Conservation (phyloP, 2,888 invertebrate genomes). For the Conus canariensis region DNA sequence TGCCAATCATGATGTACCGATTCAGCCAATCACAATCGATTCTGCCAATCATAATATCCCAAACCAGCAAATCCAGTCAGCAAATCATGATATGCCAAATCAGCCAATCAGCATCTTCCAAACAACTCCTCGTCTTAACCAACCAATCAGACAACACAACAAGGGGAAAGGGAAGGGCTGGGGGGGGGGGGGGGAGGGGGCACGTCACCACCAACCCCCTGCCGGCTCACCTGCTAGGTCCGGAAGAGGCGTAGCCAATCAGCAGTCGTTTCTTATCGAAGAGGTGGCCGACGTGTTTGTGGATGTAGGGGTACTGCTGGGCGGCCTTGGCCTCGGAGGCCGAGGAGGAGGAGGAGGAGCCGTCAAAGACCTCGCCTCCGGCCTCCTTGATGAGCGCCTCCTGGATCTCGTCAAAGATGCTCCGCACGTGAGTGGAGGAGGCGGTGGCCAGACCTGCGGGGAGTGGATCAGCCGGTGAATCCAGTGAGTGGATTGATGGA, state of each 20-base stretch:
- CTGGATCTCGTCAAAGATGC: constrained; percentile 68
- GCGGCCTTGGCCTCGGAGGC: background rate
- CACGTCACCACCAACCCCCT: background rate
- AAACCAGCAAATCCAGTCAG: too few species aligned
- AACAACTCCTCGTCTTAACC: background rate
- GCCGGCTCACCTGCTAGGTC: background rate
- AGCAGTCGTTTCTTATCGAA: constrained; percentile 48
- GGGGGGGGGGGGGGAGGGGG: too few species aligned
- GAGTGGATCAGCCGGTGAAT: background rate
- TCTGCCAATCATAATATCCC: too few species aligned
- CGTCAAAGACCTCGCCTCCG: constrained; percentile 45
- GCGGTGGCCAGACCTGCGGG: constrained; percentile 26
- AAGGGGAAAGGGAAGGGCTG: too few species aligned
- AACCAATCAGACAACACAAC: background rate
- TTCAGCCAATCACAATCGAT: too few species aligned
- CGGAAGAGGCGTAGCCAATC: constrained; percentile 34
- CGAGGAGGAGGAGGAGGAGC: background rate
- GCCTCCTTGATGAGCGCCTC: constrained; percentile 59
- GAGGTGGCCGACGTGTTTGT: constrained; percentile 49
- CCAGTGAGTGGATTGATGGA: background rate
- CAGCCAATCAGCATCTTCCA: background rate
- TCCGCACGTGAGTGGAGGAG: constrained; percentile 51
- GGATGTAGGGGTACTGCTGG: constrained; percentile 47
- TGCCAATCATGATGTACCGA: too few species aligned
- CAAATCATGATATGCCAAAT: background rate